A percentile compares a stretch with the other conserved stretches of the same genome.
Evolutionary conservation across 2,797 vertebrate species (phyloP).

Genomic region (Aldrovandia affinis): DNA sequence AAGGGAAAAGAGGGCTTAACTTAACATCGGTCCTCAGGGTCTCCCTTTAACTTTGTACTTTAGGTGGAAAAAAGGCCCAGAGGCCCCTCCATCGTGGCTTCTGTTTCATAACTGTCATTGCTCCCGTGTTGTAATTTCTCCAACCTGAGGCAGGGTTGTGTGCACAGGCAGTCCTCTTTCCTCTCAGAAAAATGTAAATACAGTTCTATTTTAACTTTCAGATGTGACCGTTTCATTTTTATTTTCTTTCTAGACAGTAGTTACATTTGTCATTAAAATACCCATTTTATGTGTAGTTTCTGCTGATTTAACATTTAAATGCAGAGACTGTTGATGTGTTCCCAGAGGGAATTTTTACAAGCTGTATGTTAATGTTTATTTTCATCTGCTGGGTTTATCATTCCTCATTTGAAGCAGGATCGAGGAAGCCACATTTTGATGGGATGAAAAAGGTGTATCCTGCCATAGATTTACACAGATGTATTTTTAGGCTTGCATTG

Average conservation of each 20-base stretch:
- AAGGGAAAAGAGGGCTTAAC: slow-evolving; percentile 14
- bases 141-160: not conserved
- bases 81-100: not conserved
- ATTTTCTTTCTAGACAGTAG: not conserved
- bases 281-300: slow-evolving; percentile 32
- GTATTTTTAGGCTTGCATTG: not conserved
- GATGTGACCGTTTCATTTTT: slow-evolving; percentile 23
- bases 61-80: not conserved
- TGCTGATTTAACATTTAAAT: slow-evolving; percentile 41
- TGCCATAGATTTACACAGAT: not conserved
- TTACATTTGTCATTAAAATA: slow-evolving; percentile 14
- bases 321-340: slow-evolving; percentile 31
- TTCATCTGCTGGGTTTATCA: slow-evolving; percentile 28
- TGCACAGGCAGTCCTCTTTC: not conserved
- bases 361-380: slow-evolving; percentile 18
- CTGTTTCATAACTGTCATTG: not conserved
- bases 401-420: slow-evolving; percentile 18
- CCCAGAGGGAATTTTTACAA: slow-evolving; percentile 32
- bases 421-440: not conserved
- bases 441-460: not conserved
- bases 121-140: not conserved
- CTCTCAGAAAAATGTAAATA: not conserved
- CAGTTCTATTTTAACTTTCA: not conserved
- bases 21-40: not conserved
- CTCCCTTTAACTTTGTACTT: not conserved